These are phyloP conservation scores for Sebastes fasciatus DNA, from an alignment of 2,113 vertebrate species.

Conservation along the genomic window DNA sequence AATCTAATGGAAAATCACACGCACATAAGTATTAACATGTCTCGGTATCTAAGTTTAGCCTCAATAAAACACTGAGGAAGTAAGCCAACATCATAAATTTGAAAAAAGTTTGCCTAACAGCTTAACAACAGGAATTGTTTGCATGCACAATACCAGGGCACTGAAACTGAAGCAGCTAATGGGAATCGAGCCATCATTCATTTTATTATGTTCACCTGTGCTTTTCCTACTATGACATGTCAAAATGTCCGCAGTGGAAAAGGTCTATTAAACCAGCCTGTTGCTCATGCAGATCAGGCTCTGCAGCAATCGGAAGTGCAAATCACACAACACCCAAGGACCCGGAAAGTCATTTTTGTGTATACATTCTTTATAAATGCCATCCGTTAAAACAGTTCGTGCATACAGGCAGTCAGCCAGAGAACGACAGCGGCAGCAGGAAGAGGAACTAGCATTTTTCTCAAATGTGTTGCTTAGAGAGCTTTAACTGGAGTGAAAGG, in stretches of 20 bases:
- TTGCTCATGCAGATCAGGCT: background rate
- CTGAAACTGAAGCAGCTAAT: background rate
- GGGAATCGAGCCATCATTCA: background rate
- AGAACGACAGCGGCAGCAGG: background rate
- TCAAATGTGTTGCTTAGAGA: background rate
- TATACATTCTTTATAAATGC: background rate
- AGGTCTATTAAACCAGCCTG: background rate
- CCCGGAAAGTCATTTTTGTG: background rate
- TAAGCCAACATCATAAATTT: background rate
- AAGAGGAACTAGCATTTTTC: background rate
- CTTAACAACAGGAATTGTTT: background rate
- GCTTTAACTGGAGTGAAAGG: background rate
- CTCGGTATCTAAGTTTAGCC: background rate
- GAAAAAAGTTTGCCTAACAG: background rate
- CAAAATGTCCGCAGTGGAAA: background rate
- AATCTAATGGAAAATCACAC: background rate
- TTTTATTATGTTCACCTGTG: background rate
- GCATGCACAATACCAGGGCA: background rate
- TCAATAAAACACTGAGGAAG: background rate
- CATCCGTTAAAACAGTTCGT: background rate
- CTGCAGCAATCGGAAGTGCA: background rate
- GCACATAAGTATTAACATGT: background rate
- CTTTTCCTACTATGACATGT: background rate
- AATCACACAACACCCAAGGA: background rate
- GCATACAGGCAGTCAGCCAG: background rate